Conservation (phyloP, 2,113 vertebrate species). For the Pelusios castaneus region DNA sequence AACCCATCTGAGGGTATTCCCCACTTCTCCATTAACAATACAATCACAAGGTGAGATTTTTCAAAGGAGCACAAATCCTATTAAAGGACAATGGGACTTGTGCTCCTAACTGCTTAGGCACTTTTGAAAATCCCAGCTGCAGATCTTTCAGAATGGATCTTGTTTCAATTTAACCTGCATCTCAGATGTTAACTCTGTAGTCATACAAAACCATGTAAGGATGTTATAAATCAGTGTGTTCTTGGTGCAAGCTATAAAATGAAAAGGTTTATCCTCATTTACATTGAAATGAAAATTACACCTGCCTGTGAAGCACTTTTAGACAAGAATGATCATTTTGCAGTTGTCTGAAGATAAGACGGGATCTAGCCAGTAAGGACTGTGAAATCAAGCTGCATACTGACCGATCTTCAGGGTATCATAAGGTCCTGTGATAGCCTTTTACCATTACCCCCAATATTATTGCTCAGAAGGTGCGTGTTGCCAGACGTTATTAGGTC, state of each 20-base stretch:
- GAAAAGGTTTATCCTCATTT: background rate
- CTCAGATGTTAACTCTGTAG: background rate
- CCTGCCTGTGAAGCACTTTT: background rate
- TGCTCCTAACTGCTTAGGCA: background rate
- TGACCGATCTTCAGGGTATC: background rate
- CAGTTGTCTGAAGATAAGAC: background rate
- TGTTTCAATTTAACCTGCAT: background rate
- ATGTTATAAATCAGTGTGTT: background rate
- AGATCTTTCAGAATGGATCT: background rate
- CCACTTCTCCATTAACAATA: background rate
- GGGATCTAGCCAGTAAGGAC: background rate
- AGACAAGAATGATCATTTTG: background rate
- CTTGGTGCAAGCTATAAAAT: background rate
- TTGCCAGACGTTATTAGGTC: no score
- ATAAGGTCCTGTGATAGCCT: no score
- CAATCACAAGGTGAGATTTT: background rate
- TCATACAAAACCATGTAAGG: background rate
- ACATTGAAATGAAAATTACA: background rate
- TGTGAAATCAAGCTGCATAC: background rate
- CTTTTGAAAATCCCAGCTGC: background rate
- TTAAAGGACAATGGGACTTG: background rate
- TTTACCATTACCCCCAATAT: background rate
- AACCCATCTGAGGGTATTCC: background rate
- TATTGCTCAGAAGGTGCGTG: background rate
- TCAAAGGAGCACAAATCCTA: background rate